Evolutionary conservation across 2,888 invertebrate genomes (phyloP), one percentile per base, ranked within the genome.

Genomic region (Drosophila picticornis): DNA sequence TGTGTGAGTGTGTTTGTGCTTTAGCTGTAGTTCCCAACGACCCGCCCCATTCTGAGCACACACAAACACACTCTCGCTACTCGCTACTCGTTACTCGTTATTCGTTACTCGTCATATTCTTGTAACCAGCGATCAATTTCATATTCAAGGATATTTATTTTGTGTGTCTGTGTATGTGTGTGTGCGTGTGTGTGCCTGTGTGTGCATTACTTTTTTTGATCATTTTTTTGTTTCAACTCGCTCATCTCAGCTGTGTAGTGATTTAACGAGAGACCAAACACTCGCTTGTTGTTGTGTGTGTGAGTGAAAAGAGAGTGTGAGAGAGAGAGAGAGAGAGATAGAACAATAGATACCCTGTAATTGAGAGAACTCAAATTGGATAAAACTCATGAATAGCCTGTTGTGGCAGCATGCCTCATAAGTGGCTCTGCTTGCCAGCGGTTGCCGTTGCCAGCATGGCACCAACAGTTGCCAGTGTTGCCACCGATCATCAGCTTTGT

Each of bases 361-460:
- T 25, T 58, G 13, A 40, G 13, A 16, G 22, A 46, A 46, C 48
- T n/a, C 27, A 61, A 56, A 29, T 51, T 57, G 43, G 27, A 56
- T 38, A n/a, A 27, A 46, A 46, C 38, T 46, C 32, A 72, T 64
- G 63, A 36, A 58, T 13, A 40, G 51, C 31, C 11, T 55, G 57
- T 16, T 46, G 55, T 43, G 64, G 43, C 62, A 75, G 57, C 34
- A 78, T 65, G 67, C 64, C 40, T 78, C 52, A 31, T 77, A 78
- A 53, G 68, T 72, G 63, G 63, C 72, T 68, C 63, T 63, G 62
- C 40, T 48, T 53, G 50, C 46, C 71, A 67, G 51, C 78, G 69
- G 56, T 69, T 68, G 67, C 61, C 67, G 53, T 64, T 77, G 73
- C 61, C 64, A 68, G 58, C 61, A 77, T 76, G 76, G 72, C 67